These are phyloP conservation scores for Chionoecetes opilio DNA, from an alignment of 1,140 invertebrate genomes.

Conservation along the genomic window DNA sequence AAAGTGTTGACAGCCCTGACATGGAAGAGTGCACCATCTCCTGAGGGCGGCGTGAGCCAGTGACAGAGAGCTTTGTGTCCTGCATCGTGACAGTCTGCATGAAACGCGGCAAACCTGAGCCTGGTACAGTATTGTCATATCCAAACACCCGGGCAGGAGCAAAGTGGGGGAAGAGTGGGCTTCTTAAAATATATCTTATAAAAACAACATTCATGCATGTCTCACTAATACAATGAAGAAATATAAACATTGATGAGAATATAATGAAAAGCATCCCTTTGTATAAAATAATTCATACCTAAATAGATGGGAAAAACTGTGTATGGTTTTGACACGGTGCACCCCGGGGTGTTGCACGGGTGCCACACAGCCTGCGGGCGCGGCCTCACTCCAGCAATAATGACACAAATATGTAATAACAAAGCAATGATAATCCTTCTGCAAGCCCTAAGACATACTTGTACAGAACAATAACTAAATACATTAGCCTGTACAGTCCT, in stretches of 20 bases:
- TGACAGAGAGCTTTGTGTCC: neutral
- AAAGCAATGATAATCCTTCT: neutral
- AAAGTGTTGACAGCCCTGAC: neutral
- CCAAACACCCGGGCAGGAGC: constrained; percentile 43
- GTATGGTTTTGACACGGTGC: constrained; percentile 14
- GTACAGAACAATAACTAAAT: neutral
- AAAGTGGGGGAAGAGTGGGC: constrained; percentile 1
- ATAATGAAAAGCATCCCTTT: constrained; percentile 44
- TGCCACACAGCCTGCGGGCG: neutral
- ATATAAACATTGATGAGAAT: constrained; percentile 45
- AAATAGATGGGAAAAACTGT: constrained; percentile 59
- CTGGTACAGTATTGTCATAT: constrained; percentile 37
- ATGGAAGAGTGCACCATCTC: neutral
- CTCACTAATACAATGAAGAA: constrained; percentile 52
- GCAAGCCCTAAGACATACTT: neutral
- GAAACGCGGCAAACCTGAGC: constrained; percentile 49
- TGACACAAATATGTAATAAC: neutral
- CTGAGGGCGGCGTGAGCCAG: neutral
- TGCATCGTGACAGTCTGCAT: constrained; percentile 53
- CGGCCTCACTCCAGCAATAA: neutral
- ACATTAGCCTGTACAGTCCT: neutral
- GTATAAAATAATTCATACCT: constrained; percentile 60
- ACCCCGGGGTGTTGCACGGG: neutral
- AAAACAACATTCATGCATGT: constrained; percentile 62
- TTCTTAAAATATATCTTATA: constrained; percentile 35